Conservation (phyloP, 2,888 invertebrate species). For the Cataglyphis albicans region DNA sequence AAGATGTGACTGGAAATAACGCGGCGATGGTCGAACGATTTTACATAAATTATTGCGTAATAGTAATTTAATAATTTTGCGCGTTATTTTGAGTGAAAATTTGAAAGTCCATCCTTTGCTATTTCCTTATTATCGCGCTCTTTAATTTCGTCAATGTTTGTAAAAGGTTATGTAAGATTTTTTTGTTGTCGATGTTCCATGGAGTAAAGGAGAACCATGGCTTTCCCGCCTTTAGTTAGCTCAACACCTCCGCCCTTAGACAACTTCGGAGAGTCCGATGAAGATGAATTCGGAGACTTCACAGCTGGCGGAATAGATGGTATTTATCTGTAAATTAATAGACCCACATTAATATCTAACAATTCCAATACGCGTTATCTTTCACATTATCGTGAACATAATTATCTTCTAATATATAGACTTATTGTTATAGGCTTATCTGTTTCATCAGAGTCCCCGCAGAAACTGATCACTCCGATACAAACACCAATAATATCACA, state of each 20-base stretch:
- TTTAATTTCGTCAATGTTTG: not conserved
- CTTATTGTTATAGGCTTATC: constrained; percentile 79
- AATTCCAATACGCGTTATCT: not conserved
- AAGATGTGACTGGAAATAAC: not conserved
- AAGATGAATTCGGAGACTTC: constrained; percentile 87
- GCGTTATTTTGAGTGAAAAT: not conserved
- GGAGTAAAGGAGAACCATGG: constrained; percentile 84
- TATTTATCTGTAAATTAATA: constrained; percentile 58
- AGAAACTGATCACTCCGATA: constrained; percentile 79
- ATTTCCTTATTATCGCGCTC: too few relatives aligned
- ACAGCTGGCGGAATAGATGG: constrained; percentile 84
- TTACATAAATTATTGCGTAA: not conserved
- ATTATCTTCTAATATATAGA: not conserved
- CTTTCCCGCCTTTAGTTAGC: constrained; percentile 90
- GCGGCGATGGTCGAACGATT: not conserved
- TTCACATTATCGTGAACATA: not conserved
- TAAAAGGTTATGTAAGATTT: not conserved
- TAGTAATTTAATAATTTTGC: not conserved
- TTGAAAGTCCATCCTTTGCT: not conserved
- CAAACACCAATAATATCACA: constrained; percentile 79
- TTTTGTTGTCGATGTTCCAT: not conserved
- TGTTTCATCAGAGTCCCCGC: constrained; percentile 83
- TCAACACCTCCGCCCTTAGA: constrained; percentile 90
- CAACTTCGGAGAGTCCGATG: constrained; percentile 87
- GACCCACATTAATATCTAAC: not conserved